Conservation (phyloP, 2,113 vertebrate species). For the Paedocypris sp. region DNA sequence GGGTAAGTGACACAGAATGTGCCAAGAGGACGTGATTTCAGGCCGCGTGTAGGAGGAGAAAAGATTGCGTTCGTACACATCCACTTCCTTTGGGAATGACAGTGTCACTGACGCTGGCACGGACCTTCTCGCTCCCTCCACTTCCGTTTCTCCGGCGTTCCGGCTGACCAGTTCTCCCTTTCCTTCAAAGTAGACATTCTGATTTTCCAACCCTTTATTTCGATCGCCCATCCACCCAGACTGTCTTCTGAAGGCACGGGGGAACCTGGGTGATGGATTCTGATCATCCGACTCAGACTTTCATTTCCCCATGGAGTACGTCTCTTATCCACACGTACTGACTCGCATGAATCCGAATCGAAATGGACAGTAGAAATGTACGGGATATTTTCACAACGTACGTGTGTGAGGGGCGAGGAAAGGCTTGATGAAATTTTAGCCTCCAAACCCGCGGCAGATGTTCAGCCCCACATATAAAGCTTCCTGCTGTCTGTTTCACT, state of each 20-base stretch:
- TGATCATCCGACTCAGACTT: constrained; percentile 31
- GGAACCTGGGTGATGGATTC: constrained; percentile 27
- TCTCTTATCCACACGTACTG: constrained; percentile 6
- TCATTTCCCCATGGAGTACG: constrained; percentile 32
- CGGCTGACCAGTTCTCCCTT: background rate
- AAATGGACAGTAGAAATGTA: background rate
- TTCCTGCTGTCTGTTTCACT: background rate
- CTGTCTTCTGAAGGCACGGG: too few relatives aligned
- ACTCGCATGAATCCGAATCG: constrained; percentile 7
- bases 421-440: constrained; percentile 1
- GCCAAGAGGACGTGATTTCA: background rate
- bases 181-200: constrained; percentile 22
- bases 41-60: background rate
- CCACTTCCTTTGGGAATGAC: constrained; percentile 36
- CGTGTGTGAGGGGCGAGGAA: background rate
- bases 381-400: background rate
- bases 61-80: constrained; percentile 27
- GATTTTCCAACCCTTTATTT: constrained; percentile 31
- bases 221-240: constrained; percentile 29
- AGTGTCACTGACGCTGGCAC: too few relatives aligned
- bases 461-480: background rate
- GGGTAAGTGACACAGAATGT: background rate
- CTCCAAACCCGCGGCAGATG: constrained; percentile 12
- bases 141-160: background rate
- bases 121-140: constrained; percentile 7